Evolutionary conservation across 1,140 invertebrate species (phyloP).

Genomic region (Ostrea edulis): DNA sequence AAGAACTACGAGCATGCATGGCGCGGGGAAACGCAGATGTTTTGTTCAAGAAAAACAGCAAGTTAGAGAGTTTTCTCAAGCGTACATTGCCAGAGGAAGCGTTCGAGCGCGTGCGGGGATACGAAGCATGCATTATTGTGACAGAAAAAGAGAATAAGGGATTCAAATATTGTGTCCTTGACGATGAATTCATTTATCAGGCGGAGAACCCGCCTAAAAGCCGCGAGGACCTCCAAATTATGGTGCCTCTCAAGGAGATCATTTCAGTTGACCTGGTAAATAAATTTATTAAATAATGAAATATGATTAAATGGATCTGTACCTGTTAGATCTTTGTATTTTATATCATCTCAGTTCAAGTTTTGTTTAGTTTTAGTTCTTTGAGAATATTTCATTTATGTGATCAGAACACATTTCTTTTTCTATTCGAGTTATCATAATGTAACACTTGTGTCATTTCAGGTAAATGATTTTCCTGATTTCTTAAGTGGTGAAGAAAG

Average conservation of each 20-base stretch:
- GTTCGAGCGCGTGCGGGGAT: slow-evolving; percentile 77
- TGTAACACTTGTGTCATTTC: slow-evolving; percentile 45
- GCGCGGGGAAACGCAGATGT: slow-evolving; percentile 53
- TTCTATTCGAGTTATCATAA: neutral
- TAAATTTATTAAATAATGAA: slow-evolving; percentile 4
- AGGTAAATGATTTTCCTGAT: slow-evolving; percentile 77
- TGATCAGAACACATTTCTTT: too few relatives aligned
- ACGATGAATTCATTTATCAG: slow-evolving; percentile 77
- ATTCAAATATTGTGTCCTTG: slow-evolving; percentile 76
- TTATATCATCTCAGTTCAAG: too few relatives aligned
- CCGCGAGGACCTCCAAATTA: slow-evolving; percentile 59
- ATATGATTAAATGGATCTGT: neutral
- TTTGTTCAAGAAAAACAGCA: slow-evolving; percentile 73
- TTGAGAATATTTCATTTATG: too few relatives aligned
- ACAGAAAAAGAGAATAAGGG: slow-evolving; percentile 77
- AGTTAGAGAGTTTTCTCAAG: slow-evolving; percentile 77
- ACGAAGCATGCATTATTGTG: slow-evolving; percentile 77
- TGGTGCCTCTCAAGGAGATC: slow-evolving; percentile 75
- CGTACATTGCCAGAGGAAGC: slow-evolving; percentile 71
- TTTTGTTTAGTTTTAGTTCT: too few relatives aligned
- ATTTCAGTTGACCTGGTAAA: slow-evolving; percentile 76
- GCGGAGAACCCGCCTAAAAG: slow-evolving; percentile 78
- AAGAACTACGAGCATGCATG: slow-evolving; percentile 51
- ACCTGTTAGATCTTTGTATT: neutral
- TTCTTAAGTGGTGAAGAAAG: slow-evolving; percentile 75